Evolutionary conservation across 1,140 invertebrate species (phyloP).

Genomic region (Diuraphis noxia): DNA sequence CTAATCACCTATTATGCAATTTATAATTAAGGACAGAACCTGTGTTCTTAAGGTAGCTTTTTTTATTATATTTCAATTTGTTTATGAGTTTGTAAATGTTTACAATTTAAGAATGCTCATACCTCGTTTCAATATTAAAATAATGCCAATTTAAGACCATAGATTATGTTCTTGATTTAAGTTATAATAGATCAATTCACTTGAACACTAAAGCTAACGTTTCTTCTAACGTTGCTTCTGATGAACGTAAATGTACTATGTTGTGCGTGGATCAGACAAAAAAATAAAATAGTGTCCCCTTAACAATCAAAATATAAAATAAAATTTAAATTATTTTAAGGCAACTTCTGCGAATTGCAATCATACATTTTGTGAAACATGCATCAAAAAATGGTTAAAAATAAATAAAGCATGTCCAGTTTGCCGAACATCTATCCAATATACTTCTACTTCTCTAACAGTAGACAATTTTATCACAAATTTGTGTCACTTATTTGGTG

Average conservation of each 20-base stretch:
- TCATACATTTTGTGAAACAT: constrained; percentile 77
- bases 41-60: too few relatives aligned
- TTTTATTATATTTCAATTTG: too few relatives aligned
- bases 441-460: constrained; percentile 58
- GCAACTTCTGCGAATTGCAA: constrained; percentile 75
- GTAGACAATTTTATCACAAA: constrained; percentile 56
- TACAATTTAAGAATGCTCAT: too few relatives aligned
- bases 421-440: constrained; percentile 65
- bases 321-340: constrained; percentile 58
- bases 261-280: too few relatives aligned
- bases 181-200: neutral
- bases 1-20: too few relatives aligned
- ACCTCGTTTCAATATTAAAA: too few relatives aligned
- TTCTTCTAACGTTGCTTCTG: too few relatives aligned
- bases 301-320: neutral
- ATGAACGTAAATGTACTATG: too few relatives aligned
- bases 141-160: neutral
- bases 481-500: constrained; percentile 50
- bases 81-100: neutral
- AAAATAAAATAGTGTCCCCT: too few relatives aligned
- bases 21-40: too few relatives aligned
- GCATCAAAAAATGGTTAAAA: constrained; percentile 73
- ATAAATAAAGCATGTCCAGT: constrained; percentile 75
- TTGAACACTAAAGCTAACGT: too few relatives aligned
- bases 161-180: neutral